phyloP scores from a whole-genome alignment of 2,113 vertebrate species.

The Tenebrosternarchus preto region DNA sequence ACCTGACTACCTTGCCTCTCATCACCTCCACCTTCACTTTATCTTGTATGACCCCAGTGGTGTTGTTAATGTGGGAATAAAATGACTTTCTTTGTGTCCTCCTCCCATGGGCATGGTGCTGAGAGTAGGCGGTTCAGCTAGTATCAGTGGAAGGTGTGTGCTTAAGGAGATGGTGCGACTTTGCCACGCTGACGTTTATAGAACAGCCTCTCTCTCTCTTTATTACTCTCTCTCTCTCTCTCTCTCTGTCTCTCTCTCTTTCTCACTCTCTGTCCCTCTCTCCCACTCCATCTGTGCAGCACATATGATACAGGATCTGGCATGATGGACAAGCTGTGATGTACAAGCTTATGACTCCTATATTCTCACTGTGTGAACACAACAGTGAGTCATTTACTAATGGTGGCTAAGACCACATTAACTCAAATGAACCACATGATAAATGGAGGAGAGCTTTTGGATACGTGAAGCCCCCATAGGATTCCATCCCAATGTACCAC shows the following conservation, averaged over 20 bases:
- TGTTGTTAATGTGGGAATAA: background rate
- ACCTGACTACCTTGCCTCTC: background rate
- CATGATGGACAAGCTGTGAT: slow-evolving; percentile 27
- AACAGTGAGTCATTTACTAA: slow-evolving; percentile 25
- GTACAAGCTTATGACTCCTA: slow-evolving; percentile 19
- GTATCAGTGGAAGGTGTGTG: slow-evolving; percentile 5
- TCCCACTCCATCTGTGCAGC: slow-evolving; percentile 39
- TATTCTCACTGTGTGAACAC: slow-evolving; percentile 16
- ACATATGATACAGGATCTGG: slow-evolving; percentile 36
- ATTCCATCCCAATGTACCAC: no score
- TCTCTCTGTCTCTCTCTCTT: background rate
- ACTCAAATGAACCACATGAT: background rate
- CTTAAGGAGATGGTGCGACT: slow-evolving; percentile 22
- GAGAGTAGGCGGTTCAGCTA: background rate
- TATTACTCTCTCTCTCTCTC: background rate
- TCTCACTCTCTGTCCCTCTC: slow-evolving; percentile 15
- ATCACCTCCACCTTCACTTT: background rate
- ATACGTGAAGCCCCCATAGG: background rate
- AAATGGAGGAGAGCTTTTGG: background rate
- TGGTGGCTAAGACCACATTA: slow-evolving; percentile 8
- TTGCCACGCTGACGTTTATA: slow-evolving; percentile 38
- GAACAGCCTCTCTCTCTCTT: background rate
- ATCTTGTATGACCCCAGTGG: background rate
- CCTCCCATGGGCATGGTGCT: background rate
- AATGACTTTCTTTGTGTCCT: background rate